Evolutionary conservation across 2,797 vertebrate species (phyloP).

Genomic region (Percopsis omiscomaycus): DNA sequence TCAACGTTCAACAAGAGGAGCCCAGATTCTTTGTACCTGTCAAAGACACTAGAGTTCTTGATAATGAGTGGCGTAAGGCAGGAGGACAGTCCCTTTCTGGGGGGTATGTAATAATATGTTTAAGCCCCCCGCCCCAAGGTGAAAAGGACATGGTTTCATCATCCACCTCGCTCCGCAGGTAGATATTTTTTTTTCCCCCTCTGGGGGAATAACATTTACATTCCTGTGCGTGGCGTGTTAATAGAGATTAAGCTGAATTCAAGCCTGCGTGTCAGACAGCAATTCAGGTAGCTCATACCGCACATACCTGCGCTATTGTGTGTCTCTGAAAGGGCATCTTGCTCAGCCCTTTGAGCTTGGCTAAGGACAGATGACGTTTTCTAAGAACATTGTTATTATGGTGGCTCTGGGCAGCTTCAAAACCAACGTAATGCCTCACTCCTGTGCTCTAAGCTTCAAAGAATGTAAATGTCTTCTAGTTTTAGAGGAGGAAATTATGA

Average conservation of each 20-base stretch:
- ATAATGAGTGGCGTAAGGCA: conserved; percentile 27
- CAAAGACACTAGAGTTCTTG: conserved; percentile 34
- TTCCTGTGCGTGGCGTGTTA: conserved; percentile 65
- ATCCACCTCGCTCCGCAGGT: conserved; percentile 38
- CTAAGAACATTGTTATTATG: conserved; percentile 75
- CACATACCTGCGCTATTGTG: conserved; percentile 72
- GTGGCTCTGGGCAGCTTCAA: conserved; percentile 56
- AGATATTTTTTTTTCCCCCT: conserved; percentile 28
- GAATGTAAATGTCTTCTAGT: conserved; percentile 32
- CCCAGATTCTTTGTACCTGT: conserved; percentile 31
- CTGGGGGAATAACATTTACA: conserved; percentile 69
- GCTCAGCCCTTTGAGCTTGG: conserved; percentile 65
- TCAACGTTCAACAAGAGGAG: conserved; percentile 55
- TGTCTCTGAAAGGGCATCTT: conserved; percentile 65
- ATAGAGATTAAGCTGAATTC: conserved; percentile 72
- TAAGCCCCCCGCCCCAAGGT: conserved; percentile 35
- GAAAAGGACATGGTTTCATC: conserved; percentile 46
- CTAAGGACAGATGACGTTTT: conserved; percentile 70
- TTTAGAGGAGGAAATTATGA: conserved; percentile 12
- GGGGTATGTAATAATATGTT: conserved; percentile 30
- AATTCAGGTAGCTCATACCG: conserved; percentile 78
- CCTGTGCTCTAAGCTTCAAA: conserved; percentile 50
- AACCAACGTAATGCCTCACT: conserved; percentile 35
- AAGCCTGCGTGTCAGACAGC: conserved; percentile 70
- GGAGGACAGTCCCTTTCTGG: conserved; percentile 33